Evolutionary conservation across 2,797 vertebrate genomes (phyloP).

Genomic region (Channa striata): DNA sequence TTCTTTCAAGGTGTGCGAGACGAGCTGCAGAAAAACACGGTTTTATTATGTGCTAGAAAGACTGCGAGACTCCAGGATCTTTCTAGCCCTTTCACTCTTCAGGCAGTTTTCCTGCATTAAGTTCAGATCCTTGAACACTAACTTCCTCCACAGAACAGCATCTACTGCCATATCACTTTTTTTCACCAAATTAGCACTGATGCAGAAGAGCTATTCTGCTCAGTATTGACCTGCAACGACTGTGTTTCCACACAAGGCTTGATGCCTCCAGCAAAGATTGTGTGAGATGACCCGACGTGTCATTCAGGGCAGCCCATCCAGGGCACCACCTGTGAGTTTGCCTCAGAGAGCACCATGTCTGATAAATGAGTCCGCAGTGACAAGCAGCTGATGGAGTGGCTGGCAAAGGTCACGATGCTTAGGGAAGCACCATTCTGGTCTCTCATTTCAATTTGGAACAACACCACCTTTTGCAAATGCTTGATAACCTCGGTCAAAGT

Average conservation of each 20-base stretch:
- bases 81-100: slow-evolving; percentile 11
- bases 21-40: background rate
- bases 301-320: slow-evolving; percentile 63
- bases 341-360: slow-evolving; percentile 56
- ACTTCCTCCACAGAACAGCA: slow-evolving; percentile 25
- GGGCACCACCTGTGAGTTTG: slow-evolving; percentile 75
- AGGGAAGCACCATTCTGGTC: slow-evolving; percentile 65
- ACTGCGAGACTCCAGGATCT: slow-evolving; percentile 17
- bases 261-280: slow-evolving; percentile 65
- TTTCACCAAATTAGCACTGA: slow-evolving; percentile 52
- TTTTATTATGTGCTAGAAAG: background rate
- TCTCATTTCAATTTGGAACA: slow-evolving; percentile 77
- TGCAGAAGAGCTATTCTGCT: slow-evolving; percentile 56
- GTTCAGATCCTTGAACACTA: slow-evolving; percentile 30
- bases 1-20: background rate
- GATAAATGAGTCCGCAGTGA: slow-evolving; percentile 82
- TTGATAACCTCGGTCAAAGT: slow-evolving; percentile 68
- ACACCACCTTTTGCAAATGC: slow-evolving; percentile 73
- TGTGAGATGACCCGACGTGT: slow-evolving; percentile 74
- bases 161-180: slow-evolving; percentile 12
- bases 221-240: slow-evolving; percentile 55
- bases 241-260: slow-evolving; percentile 58
- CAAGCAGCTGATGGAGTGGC: slow-evolving; percentile 77
- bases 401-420: slow-evolving; percentile 77
- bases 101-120: slow-evolving; percentile 16